These are phyloP conservation scores for Antennarius striatus DNA, from an alignment of 2,113 vertebrate genomes.

Conservation along the genomic window DNA sequence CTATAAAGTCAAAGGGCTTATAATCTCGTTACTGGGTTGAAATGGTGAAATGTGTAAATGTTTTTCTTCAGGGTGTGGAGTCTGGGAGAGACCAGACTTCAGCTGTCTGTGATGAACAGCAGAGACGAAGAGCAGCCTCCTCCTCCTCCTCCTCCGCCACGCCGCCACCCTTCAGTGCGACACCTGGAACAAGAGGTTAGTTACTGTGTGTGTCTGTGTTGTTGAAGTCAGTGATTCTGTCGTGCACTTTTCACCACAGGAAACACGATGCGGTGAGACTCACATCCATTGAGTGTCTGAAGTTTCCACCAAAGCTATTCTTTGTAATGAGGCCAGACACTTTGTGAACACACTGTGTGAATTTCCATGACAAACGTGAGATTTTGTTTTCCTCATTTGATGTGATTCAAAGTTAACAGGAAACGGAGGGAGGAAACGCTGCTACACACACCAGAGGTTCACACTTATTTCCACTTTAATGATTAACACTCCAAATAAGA, in stretches of 20 bases:
- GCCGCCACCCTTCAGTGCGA: constrained; percentile 35
- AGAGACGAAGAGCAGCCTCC: constrained; percentile 53
- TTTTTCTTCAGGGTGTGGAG: constrained; percentile 71
- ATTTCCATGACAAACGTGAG: constrained; percentile 52
- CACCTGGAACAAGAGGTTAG: constrained; percentile 57
- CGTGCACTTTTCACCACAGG: neutral
- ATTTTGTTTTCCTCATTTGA: constrained; percentile 18
- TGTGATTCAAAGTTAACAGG: constrained; percentile 62
- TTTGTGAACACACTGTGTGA: constrained; percentile 11
- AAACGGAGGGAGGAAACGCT: constrained; percentile 36
- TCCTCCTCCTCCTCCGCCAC: constrained; percentile 25
- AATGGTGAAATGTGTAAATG: neutral
- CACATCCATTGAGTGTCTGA: constrained; percentile 2
- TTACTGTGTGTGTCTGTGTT: constrained; percentile 10
- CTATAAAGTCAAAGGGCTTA: no score
- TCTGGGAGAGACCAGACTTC: constrained; percentile 70
- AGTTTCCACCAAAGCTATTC: constrained; percentile 32
- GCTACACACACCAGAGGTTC: neutral
- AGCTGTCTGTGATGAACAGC: constrained; percentile 64
- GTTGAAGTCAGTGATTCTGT: neutral
- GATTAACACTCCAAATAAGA: neutral
- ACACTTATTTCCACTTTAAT: constrained; percentile 3
- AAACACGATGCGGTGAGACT: neutral
- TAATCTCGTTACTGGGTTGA: no score
- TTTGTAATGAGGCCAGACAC: constrained; percentile 37